A percentile compares a stretch with the other conserved stretches of the same genome.
phyloP scores from a whole-genome alignment of 2,113 vertebrate species.

The Brachirus orientalis region DNA sequence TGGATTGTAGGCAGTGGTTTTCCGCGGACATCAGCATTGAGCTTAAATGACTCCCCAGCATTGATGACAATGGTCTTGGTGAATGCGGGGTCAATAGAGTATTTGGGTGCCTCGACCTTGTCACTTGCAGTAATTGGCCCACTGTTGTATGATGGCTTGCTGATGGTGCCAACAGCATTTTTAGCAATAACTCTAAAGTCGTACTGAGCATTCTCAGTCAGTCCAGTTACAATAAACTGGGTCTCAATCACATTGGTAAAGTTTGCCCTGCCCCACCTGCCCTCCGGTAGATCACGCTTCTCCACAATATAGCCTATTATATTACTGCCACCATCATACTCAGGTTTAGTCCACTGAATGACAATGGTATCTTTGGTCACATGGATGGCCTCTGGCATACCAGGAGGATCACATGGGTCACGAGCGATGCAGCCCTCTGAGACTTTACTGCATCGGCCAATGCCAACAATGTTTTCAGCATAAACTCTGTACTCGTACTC shows the following conservation, averaged over 20 bases:
- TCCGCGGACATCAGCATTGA: constrained; percentile 93
- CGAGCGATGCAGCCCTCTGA: constrained; percentile 95
- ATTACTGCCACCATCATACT: constrained; percentile 96
- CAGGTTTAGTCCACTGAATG: constrained; percentile 95
- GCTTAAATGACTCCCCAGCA: constrained; percentile 93
- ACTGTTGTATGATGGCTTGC: constrained; percentile 96
- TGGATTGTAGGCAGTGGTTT: constrained; percentile 92
- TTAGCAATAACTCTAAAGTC: constrained; percentile 98
- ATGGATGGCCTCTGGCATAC: constrained; percentile 90
- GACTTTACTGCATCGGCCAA: constrained; percentile 94
- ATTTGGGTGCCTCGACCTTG: constrained; percentile 91
- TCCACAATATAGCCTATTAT: constrained; percentile 96
- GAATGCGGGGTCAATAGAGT: constrained; percentile 95
- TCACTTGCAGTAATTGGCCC: constrained; percentile 95
- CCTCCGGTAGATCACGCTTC: constrained; percentile 96
- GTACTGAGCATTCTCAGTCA: constrained; percentile 94
- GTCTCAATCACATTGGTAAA: constrained; percentile 98
- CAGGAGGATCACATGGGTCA: constrained; percentile 96
- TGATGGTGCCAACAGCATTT: constrained; percentile 93
- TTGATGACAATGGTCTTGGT: constrained; percentile 90
- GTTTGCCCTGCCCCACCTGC: constrained; percentile 96
- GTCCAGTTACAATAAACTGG: constrained; percentile 92
- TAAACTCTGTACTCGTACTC: constrained; percentile 97
- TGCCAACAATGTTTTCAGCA: constrained; percentile 97
- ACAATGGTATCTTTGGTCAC: constrained; percentile 92